These are phyloP conservation scores for Stratiomys singularior DNA, from an alignment of 2,888 invertebrate species.

Conservation along the genomic window DNA sequence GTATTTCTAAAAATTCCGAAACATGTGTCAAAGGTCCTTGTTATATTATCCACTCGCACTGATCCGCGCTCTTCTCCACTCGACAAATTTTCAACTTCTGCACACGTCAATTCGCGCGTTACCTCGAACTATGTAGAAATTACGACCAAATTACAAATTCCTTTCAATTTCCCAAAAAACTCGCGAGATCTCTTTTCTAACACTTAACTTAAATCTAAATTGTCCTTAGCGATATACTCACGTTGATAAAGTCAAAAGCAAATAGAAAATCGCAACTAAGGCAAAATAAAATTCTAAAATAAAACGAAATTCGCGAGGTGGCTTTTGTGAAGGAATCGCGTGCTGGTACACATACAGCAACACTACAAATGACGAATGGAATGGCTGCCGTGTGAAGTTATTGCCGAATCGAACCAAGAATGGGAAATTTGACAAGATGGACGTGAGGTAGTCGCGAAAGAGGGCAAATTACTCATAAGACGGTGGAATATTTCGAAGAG, in stretches of 20 bases:
- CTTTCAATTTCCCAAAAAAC: not conserved
- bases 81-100: constrained; percentile 3
- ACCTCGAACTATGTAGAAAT: not conserved
- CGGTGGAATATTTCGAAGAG: not conserved
- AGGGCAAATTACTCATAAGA: not conserved
- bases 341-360: constrained; percentile 37
- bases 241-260: not conserved
- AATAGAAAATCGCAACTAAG: constrained; percentile 2
- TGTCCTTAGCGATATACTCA: not conserved
- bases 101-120: constrained; percentile 35
- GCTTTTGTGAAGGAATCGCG: not conserved
- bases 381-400: not conserved
- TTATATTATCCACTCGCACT: not conserved
- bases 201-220: not conserved
- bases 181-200: not conserved
- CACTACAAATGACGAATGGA: constrained; percentile 15
- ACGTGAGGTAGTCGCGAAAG: not conserved
- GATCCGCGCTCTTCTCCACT: not conserved
- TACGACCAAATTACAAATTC: not conserved
- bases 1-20: constrained; percentile 9
- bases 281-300: constrained; percentile 34
- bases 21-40: constrained; percentile 16
- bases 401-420: not conserved
- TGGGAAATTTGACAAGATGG: constrained; percentile 11
- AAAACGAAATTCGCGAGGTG: constrained; percentile 21